Evolutionary conservation across 2,113 vertebrate species (phyloP), one percentile per base, ranked within the genome.

Genomic region (Entomyzon cyanotis): DNA sequence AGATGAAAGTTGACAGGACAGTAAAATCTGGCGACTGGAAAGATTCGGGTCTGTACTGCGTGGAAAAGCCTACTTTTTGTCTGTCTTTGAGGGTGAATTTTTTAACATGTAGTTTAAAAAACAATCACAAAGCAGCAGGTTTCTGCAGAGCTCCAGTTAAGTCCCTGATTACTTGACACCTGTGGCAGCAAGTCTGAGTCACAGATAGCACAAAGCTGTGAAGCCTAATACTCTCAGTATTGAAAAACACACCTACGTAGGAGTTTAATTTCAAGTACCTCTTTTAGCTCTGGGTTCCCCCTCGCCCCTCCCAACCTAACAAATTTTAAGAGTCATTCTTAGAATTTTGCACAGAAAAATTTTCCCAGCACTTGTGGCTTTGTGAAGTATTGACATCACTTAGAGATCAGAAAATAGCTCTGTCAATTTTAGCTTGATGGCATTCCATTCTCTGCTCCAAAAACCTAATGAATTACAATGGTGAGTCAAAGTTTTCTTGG

Each of bases 401-500:
- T 75, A 81, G 81, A 65, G 46, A 89, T 95, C 91, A 93, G 94
- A 89, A 95, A 94, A 95, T 88, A 93, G 93, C 9, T 22, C 67
- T 95, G 86, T 88, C 81, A 74, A 7, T 87, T 96, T 91, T 85
- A 85, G 73, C 77, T 94, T 94, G 91, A 85, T 0, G 71, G 62
- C 78, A 89, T 85, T 94, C 27, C 86, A n/a, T 94, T 94, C 95
- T 93, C 33, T 92, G 83, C 94, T 97, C 92, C 93, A 93, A 91
- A 95, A 97, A 76, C 65, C 88, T 31, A 60, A 84, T 87, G 92
- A 97, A 64, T 96, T 94, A 94, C 58, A 93, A 52, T 84, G 77
- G 73, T 97, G 96, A 97, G 82, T 97, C 96, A 97, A 81, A 52
- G 64, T 52, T 96, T 97, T 94, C 80, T 93, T 92, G 97, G 94